These are phyloP conservation scores for Drosophila cyrtoloma DNA, from an alignment of 2,888 invertebrate species.

Conservation along the genomic window DNA sequence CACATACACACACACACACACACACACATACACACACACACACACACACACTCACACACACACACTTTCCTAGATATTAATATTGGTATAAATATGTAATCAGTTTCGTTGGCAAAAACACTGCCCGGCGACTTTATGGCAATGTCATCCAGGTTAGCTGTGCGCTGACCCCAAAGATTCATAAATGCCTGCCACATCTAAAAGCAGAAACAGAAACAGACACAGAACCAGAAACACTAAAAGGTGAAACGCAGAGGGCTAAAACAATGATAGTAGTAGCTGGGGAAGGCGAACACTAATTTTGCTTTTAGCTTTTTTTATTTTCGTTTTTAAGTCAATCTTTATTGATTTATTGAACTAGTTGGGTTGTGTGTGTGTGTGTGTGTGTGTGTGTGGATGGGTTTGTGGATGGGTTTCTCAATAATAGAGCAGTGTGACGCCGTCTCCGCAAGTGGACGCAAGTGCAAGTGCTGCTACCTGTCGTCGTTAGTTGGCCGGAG, in stretches of 20 bases:
- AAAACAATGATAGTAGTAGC: not conserved
- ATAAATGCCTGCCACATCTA: slow-evolving; percentile 2
- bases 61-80: not conserved
- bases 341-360: slow-evolving; percentile 71
- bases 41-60: not conserved
- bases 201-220: slow-evolving; percentile 8
- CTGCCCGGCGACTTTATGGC: slow-evolving; percentile 29
- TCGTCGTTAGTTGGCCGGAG: not conserved
- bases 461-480: slow-evolving; percentile 28
- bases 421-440: slow-evolving; percentile 39
- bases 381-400: slow-evolving; percentile 10
- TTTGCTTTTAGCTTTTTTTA: slow-evolving; percentile 33
- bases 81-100: not conserved
- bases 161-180: slow-evolving; percentile 48
- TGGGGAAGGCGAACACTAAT: slow-evolving; percentile 25
- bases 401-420: slow-evolving; percentile 12
- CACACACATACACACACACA: too few relatives aligned
- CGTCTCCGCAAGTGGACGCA: slow-evolving; percentile 27
- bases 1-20: too few relatives aligned
- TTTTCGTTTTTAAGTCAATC: slow-evolving; percentile 59
- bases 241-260: not conserved
- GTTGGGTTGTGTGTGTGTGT: not conserved
- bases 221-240: slow-evolving; percentile 4
- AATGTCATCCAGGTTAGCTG: slow-evolving; percentile 51
- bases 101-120: slow-evolving; percentile 21